Evolutionary conservation across 2,888 invertebrate species (phyloP), one percentile per base, ranked within the genome.

Genomic region (Drosophila putrida): DNA sequence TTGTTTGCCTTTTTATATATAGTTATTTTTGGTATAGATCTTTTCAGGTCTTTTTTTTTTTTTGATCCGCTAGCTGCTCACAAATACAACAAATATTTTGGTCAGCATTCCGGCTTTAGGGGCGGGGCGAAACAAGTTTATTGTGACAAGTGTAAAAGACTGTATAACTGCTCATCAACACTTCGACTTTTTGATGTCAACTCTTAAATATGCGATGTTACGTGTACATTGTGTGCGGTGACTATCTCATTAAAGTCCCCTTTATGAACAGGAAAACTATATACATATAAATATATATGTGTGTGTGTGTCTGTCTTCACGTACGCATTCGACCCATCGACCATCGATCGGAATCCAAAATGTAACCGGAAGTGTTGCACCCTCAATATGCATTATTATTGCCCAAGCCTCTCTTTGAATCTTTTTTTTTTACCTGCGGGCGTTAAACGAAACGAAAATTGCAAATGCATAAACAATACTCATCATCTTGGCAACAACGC

Each of bases 51-150:
- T 63, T 31, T 43, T 61, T 54, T 62, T 20, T 20, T n/a, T n/a
- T n/a, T n/a, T n/a, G n/a, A n/a, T n/a, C n/a, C 20, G 20, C 20
- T 25, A 13, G 33, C 50, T 58, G 50, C 46, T 58, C 15, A 57
- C 31, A 66, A 50, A 66, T 60, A 44, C 51, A n/a, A 57, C 31
- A 66, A 50, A 66, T 60, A 44, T 47, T 31, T 55, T 69, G 13
- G 15, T 41, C 35, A 25, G 35, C 57, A 38, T 41, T 70, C 50
- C 25, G 33, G 38, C 62, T 28, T 38, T 31, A 43, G 39, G 49
- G 51, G 65, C 57, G 82, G 80, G 83, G 79, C 80, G 80, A 80
- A 79, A 85, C 86, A 44, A 61, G 79, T 80, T 80, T 85, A 51
- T 53, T 60, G 65, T 72, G 77, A 86, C 80, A 80, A 80, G 86